phyloP scores from a whole-genome alignment of 2,113 vertebrate genomes.

The Epinephelus lanceolatus region DNA sequence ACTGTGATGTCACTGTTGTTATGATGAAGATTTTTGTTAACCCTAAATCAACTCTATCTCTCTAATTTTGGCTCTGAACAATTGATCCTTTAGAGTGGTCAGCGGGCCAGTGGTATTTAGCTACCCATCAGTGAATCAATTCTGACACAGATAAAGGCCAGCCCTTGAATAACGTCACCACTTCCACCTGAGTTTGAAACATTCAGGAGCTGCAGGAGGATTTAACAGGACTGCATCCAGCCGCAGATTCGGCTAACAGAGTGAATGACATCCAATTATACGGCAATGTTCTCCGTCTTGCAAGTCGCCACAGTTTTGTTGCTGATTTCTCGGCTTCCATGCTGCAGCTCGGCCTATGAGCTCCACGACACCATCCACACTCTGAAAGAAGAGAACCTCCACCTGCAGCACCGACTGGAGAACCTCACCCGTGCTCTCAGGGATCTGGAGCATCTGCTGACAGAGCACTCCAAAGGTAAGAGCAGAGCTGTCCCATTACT shows the following conservation, averaged over 20 bases:
- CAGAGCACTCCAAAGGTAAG: constrained; percentile 74
- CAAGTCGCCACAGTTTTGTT: constrained; percentile 39
- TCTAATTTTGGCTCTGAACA: constrained; percentile 31
- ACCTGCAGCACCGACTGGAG: constrained; percentile 78
- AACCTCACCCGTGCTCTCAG: constrained; percentile 75
- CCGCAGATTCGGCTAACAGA: background rate
- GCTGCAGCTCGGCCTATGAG: constrained; percentile 65
- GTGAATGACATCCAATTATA: background rate
- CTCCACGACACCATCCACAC: constrained; percentile 81
- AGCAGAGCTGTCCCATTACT: background rate
- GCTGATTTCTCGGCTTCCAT: constrained; percentile 46
- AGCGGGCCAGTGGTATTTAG: constrained; percentile 25
- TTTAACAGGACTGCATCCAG: constrained; percentile 9
- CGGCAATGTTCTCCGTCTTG: constrained; percentile 28
- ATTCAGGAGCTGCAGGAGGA: constrained; percentile 14
- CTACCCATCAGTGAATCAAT: constrained; percentile 59
- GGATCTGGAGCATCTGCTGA: constrained; percentile 76
- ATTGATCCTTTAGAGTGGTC: constrained; percentile 62
- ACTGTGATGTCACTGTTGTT: background rate
- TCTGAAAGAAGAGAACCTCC: constrained; percentile 79
- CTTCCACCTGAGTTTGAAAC: constrained; percentile 42
- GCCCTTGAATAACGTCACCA: constrained; percentile 37
- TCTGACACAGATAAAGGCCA: constrained; percentile 53
- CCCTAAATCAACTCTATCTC: background rate
- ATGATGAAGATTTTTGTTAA: background rate